Base-by-base conservation (phyloP, 2,113 vertebrate species). In the Melanerpes aurifrons region DNA sequence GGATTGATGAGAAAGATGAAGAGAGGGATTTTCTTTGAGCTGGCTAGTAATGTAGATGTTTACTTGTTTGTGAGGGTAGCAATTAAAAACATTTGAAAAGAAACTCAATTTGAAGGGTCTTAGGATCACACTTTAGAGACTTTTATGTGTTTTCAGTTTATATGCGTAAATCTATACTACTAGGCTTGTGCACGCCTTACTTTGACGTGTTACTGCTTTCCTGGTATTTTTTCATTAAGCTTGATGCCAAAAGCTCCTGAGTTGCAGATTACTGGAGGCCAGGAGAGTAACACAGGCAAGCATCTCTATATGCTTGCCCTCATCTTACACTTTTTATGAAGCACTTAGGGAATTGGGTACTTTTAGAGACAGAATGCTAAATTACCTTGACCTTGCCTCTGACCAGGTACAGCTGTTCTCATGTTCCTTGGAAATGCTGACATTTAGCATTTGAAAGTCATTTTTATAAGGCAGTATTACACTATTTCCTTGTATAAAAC, bases 381-480 rank as follows among this genome's bases (percentile, higher is more conserved):
- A 94, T 96, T 88, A 93, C 32, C 69, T 61, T 90, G 93, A 95
- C 94, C 92, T 94, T 90, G 95, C 83, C 86, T 91, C 66, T 69
- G 86, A 72, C 95, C 93, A 96, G 88, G 76, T 95, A 90, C 93
- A 94, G 92, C 93, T 96, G 92, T 95, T 95, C 86, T 93, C 76
- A 88, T 2, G 1, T 92, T 94, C 67, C 93, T 79, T 93, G 89
- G 91, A 95, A 95, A 85, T 86, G 95, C 95, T 96, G 95, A 93
- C 69, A 89, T 95, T 87, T 77, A 89, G n/a, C 54, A 78, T 94
- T 93, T 75, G 66, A 82, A 96, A 96, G 90, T 90, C 28, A 50
- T 94, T 95, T 95, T 94, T 90, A 89, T 89, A 94, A 92, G 75
- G 76, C 87, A 91, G 79, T 29, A 80, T 91, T 94, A 94, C 68